Conservation (phyloP, 2,888 invertebrate genomes). For the Graphium colonna region DNA sequence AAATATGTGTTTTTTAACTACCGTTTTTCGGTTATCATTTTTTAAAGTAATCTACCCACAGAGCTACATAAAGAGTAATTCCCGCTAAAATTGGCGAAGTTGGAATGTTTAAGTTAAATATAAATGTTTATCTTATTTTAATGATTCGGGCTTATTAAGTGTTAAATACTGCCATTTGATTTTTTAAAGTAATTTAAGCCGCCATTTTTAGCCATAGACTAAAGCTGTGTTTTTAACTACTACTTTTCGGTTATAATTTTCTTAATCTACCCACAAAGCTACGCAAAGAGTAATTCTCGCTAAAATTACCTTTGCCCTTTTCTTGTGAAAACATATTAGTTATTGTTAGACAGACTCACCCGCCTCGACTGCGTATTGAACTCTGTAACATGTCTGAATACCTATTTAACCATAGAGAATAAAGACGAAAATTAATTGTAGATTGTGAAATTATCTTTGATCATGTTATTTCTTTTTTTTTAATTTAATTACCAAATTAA, state of each 20-base stretch:
- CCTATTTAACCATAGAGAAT: not conserved
- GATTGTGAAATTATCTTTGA: not conserved
- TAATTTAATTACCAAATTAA: not conserved
- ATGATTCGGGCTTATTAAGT: no score
- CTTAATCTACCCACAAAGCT: not conserved
- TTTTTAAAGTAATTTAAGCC: no score
- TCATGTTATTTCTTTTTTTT: not conserved
- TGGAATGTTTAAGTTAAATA: no score
- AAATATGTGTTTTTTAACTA: no score
- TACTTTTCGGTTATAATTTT: no score
- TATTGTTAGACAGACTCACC: not conserved
- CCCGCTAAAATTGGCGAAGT: not conserved
- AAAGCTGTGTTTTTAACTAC: no score
- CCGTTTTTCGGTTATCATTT: no score
- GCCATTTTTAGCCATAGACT: no score
- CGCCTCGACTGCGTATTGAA: constrained; percentile 2
- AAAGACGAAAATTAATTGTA: not conserved
- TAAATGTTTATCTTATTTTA: no score
- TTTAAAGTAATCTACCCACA: not conserved
- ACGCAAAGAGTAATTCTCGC: not conserved
- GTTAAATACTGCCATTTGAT: no score
- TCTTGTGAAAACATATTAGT: constrained; percentile 8
- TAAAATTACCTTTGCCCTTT: constrained; percentile 7
- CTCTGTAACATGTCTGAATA: not conserved
- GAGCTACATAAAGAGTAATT: not conserved